Evolutionary conservation across 2,113 vertebrate genomes (phyloP).

Genomic region (Ictidomys tridecemlineatus): DNA sequence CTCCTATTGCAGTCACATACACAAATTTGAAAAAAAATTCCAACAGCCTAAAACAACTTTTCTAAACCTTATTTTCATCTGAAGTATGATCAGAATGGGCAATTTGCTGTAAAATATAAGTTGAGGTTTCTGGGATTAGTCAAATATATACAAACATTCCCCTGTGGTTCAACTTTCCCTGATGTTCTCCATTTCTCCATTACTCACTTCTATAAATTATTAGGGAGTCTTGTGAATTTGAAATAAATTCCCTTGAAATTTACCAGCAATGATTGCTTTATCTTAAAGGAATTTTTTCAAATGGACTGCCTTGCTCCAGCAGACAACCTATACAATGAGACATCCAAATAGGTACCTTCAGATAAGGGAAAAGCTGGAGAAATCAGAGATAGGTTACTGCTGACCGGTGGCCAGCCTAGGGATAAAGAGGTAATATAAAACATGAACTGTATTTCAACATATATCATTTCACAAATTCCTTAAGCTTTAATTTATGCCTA

Average conservation of each 20-base stretch:
- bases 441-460: neutral
- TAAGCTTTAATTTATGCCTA: neutral
- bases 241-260: slow-evolving; percentile 46
- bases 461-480: neutral
- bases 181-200: neutral
- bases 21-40: neutral
- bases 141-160: neutral
- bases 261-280: slow-evolving; percentile 31
- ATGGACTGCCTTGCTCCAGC: neutral
- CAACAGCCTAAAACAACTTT: neutral
- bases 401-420: neutral
- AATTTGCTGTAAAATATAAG: slow-evolving; percentile 10
- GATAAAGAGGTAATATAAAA: neutral
- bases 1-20: neutral
- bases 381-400: neutral
- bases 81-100: slow-evolving; percentile 53
- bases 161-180: neutral
- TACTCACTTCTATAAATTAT: slow-evolving; percentile 54
- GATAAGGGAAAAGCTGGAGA: neutral
- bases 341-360: neutral
- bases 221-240: slow-evolving; percentile 46
- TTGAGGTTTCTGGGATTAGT: neutral
- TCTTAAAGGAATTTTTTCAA: slow-evolving; percentile 14
- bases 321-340: neutral
- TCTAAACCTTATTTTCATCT: slow-evolving; percentile 39